Percentiles rank a stretch among this genome's conserved stretches.
Evolutionary conservation across 1,140 invertebrate genomes (phyloP).

Genomic region (Zaprionus vittiger): DNA sequence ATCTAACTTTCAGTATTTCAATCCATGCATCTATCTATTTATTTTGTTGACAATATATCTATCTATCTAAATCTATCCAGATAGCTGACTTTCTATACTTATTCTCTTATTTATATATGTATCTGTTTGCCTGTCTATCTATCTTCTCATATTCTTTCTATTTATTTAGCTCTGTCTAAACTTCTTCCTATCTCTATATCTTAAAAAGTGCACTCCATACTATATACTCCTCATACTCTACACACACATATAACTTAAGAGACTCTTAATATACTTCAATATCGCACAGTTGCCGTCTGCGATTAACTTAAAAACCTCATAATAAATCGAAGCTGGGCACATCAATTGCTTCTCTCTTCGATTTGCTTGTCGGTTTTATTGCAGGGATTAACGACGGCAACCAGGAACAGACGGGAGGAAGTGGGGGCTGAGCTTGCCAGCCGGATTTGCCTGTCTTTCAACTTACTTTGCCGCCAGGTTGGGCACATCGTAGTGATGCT

Average conservation of each 20-base stretch:
- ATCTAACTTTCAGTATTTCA: no score
- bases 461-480: constrained; percentile 87
- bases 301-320: background rate
- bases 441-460: constrained; percentile 16
- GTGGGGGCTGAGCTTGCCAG: background rate
- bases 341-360: background rate
- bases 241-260: background rate
- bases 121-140: no score
- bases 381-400: background rate
- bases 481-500: constrained; percentile 94
- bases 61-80: no score
- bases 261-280: background rate
- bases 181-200: background rate
- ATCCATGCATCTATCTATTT: no score
- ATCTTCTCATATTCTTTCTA: background rate
- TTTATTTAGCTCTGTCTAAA: background rate
- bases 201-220: background rate
- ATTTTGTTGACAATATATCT: no score
- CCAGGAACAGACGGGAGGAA: background rate
- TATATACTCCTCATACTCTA: no score
- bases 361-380: constrained; percentile 2
- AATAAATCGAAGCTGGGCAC: constrained; percentile 1
- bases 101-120: no score
- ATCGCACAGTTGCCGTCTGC: background rate
- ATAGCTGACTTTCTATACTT: no score